These are phyloP conservation scores for Drosophila meridionalis DNA, from an alignment of 2,888 invertebrate species.

Conservation along the genomic window DNA sequence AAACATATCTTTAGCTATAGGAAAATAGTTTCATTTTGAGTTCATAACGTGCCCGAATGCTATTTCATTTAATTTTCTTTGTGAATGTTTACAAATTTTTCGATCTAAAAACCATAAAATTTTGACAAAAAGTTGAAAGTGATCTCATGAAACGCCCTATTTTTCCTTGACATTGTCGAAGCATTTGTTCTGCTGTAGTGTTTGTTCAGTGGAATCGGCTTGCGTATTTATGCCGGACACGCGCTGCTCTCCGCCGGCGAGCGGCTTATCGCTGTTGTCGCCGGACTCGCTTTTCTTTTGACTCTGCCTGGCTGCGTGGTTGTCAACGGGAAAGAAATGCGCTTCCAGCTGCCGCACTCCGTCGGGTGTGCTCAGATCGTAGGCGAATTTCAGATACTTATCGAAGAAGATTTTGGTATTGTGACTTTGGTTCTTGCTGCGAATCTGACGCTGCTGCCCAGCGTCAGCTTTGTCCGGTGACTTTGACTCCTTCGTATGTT, in stretches of 20 bases:
- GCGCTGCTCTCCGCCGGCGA: background rate
- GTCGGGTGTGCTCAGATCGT: constrained; percentile 63
- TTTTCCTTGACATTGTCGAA: background rate
- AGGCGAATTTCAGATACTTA: constrained; percentile 70
- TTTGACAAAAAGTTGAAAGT: constrained; percentile 23
- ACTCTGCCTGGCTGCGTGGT: background rate
- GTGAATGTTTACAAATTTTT: constrained; percentile 12
- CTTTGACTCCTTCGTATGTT: constrained; percentile 24
- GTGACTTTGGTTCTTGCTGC: constrained; percentile 39
- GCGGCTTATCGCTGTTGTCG: constrained; percentile 14
- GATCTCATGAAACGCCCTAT: background rate
- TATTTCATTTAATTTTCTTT: constrained; percentile 18
- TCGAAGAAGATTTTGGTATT: constrained; percentile 62
- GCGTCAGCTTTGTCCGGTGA: constrained; percentile 18
- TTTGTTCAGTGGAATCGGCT: background rate
- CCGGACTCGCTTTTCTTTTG: constrained; percentile 19
- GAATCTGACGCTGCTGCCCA: constrained; percentile 26
- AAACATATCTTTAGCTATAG: background rate
- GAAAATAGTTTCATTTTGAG: background rate
- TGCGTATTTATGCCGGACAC: background rate
- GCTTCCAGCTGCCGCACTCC: constrained; percentile 65
- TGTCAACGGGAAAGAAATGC: constrained; percentile 62
- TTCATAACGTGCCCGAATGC: background rate
- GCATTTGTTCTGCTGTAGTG: constrained; percentile 9
- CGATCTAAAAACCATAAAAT: constrained; percentile 34